Evolutionary conservation across 2,113 vertebrate genomes (phyloP).

Genomic region (Ophiodon elongatus): DNA sequence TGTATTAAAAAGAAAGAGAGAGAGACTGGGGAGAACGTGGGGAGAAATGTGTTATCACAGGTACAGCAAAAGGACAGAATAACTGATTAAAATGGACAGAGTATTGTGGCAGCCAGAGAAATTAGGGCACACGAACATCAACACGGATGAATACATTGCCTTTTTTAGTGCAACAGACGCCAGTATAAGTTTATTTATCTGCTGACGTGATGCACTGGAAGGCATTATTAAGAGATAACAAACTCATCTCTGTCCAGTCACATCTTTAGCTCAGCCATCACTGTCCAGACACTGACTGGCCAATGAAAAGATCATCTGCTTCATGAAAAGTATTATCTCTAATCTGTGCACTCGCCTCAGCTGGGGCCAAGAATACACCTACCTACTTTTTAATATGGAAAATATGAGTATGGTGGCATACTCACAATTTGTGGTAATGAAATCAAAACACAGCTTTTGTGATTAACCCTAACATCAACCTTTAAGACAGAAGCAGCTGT

Average conservation of each 20-base stretch:
- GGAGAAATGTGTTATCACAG: constrained; percentile 64
- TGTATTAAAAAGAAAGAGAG: constrained; percentile 33
- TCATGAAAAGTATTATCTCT: constrained; percentile 73
- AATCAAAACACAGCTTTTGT: constrained; percentile 63
- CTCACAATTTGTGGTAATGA: constrained; percentile 63
- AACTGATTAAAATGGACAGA: constrained; percentile 29
- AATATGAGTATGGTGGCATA: constrained; percentile 62
- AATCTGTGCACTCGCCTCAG: constrained; percentile 54
- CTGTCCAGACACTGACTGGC: constrained; percentile 45
- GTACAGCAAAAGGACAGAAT: constrained; percentile 26
- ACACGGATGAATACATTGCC: constrained; percentile 1
- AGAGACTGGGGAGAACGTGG: too few relatives aligned
- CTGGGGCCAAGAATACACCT: constrained; percentile 51
- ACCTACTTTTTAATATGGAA: constrained; percentile 73
- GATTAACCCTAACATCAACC: constrained; percentile 41
- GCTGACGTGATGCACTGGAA: constrained; percentile 10
- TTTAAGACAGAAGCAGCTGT: constrained; percentile 20
- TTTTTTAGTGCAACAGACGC: constrained; percentile 30
- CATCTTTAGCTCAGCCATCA: constrained; percentile 17
- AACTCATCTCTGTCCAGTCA: constrained; percentile 25
- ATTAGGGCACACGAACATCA: neutral
- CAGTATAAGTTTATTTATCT: constrained; percentile 4
- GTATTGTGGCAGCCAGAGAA: constrained; percentile 1
- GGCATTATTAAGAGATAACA: constrained; percentile 30
- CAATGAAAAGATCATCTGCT: constrained; percentile 56